These are phyloP conservation scores for Galleria mellonella DNA, from an alignment of 1,140 invertebrate genomes.

Conservation along the genomic window DNA sequence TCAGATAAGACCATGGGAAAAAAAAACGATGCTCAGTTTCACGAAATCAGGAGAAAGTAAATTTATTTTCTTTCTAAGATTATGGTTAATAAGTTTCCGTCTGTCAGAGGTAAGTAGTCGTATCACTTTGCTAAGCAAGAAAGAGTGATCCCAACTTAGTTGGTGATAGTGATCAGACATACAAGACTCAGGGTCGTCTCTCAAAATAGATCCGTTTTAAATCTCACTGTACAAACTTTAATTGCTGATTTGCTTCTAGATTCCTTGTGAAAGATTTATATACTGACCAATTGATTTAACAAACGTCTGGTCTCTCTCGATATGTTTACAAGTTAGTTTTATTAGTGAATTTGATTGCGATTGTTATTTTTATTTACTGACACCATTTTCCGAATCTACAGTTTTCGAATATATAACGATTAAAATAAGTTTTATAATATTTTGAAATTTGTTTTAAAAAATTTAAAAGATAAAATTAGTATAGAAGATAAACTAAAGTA, in stretches of 20 bases:
- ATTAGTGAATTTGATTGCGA: too few relatives aligned
- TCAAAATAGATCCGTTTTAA: slow-evolving; percentile 10
- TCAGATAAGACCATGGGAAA: too few relatives aligned
- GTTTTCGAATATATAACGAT: too few relatives aligned
- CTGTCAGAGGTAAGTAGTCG: slow-evolving; percentile 3
- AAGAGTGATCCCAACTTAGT: slow-evolving; percentile 13
- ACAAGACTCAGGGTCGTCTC: slow-evolving; percentile 4
- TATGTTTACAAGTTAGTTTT: not conserved
- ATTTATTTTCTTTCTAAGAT: slow-evolving; percentile 5
- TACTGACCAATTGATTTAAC: slow-evolving; percentile 5
- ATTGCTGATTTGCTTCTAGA: slow-evolving; percentile 13
- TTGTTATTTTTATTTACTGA: too few relatives aligned
- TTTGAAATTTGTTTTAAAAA: too few relatives aligned
- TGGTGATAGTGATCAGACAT: slow-evolving; percentile 18
- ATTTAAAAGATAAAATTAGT: too few relatives aligned
- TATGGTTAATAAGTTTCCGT: slow-evolving; percentile 4
- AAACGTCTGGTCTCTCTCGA: slow-evolving; percentile 4
- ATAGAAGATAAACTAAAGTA: too few relatives aligned
- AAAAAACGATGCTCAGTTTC: too few relatives aligned
- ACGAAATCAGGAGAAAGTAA: not conserved
- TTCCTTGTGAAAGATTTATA: slow-evolving; percentile 14
- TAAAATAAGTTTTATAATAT: too few relatives aligned
- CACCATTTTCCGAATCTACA: too few relatives aligned
- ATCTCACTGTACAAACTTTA: slow-evolving; percentile 9
- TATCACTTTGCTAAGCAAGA: slow-evolving; percentile 4